Evolutionary conservation across 2,797 vertebrate genomes (phyloP), one percentile per base, ranked within the genome.

Genomic region (Ceryle rudis): DNA sequence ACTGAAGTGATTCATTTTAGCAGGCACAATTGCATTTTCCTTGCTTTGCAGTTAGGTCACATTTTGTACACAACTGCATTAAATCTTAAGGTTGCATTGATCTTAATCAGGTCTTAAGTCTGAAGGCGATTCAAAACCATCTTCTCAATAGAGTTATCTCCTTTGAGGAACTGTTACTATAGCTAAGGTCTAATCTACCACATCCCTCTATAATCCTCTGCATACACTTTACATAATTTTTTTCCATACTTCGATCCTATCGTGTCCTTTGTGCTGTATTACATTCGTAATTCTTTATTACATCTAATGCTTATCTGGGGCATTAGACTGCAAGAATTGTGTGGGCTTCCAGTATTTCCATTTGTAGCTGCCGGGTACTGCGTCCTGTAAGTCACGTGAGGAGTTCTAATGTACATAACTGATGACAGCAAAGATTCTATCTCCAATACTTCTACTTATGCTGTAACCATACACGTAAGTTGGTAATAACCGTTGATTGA

Each of bases 351-450:
- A 70, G 8, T 37, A 54, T 29, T 80, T 69, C 60, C 25, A 37
- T 46, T 58, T 31, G 31, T n/a, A 62, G 49, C 33, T 86, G 41
- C 25, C 33, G 26, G 10, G 35, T 33, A 25, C 23, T n/a, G 3
- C 12, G 20, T 78, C 37, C 28, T 29, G 0, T 3, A 46, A 28
- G 18, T 69, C 64, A 61, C 0, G 0, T 19, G 60, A 69, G 21
- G 29, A 89, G 3, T 20, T n/a, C 35, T 37, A 35, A 73, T 3
- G 6, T 20, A 28, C 4, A 0, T 10, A 55, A 51, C 11, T 65
- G 31, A 37, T 10, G 31, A 28, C 28, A 75, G 47, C 15, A 75
- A 33, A 58, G 49, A 58, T 1, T 1, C 51, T 44, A 41, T 37
- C 18, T 49, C 29, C n/a, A 10, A 22, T 14, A 17, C 3, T 35